Evolutionary conservation across 1,140 invertebrate genomes (phyloP).

Genomic region (Heliconius nattereri): DNA sequence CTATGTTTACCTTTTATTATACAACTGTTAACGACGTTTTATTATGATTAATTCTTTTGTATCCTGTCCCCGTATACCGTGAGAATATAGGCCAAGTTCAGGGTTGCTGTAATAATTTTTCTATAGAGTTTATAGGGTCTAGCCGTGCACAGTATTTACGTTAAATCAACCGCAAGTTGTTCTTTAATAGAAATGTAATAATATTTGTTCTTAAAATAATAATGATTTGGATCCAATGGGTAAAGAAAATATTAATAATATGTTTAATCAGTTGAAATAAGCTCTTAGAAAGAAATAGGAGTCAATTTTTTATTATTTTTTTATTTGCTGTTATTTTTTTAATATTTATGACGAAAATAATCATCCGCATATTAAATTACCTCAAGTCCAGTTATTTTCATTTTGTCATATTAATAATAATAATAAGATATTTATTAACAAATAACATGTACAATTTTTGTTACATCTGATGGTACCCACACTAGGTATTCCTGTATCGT

Average conservation of each 20-base stretch:
- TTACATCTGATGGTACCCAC: no score
- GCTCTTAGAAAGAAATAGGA: not conserved
- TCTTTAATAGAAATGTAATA: not conserved
- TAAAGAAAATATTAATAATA: not conserved
- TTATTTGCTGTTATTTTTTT: no score
- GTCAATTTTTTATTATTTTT: no score
- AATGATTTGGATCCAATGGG: not conserved
- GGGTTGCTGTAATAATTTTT: slow-evolving; percentile 51
- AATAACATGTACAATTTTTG: no score
- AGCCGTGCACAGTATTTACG: slow-evolving; percentile 38
- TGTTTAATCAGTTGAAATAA: not conserved
- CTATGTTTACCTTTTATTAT: slow-evolving; percentile 53
- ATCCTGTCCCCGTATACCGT: slow-evolving; percentile 53
- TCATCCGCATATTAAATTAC: not conserved
- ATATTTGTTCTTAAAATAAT: not conserved
- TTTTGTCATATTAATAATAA: no score
- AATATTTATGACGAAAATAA: not conserved
- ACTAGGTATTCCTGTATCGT: no score
- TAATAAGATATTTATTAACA: no score
- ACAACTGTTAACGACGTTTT: slow-evolving; percentile 51
- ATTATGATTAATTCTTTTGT: slow-evolving; percentile 58
- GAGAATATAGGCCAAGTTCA: slow-evolving; percentile 75
- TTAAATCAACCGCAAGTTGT: slow-evolving; percentile 48
- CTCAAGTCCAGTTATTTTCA: not conserved
- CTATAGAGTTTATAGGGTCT: slow-evolving; percentile 34